Evolutionary conservation across 2,797 vertebrate genomes (phyloP).

Genomic region (Crax fasciolata): DNA sequence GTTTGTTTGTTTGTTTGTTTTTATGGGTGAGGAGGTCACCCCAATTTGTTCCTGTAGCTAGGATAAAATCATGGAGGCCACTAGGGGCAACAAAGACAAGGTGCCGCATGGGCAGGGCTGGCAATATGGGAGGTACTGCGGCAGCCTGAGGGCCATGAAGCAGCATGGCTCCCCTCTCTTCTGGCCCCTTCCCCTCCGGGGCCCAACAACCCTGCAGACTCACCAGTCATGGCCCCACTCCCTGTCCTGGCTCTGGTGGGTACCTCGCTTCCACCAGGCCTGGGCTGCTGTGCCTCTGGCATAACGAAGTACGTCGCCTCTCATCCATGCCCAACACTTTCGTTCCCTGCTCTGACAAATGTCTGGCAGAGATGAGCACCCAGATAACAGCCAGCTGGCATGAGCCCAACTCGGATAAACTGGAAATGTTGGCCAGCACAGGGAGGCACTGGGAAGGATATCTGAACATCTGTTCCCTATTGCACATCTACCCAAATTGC

Average conservation of each 20-base stretch:
- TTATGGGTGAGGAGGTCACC: not conserved
- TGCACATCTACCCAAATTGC: not conserved
- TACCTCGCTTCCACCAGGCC: not conserved
- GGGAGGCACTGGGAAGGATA: not conserved
- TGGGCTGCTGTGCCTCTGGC: not conserved
- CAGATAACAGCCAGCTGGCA: constrained; percentile 34
- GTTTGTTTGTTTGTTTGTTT: not conserved
- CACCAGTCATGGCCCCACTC: not conserved
- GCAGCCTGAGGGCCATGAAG: not conserved
- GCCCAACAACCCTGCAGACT: not conserved
- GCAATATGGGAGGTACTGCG: not conserved
- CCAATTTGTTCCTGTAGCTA: not conserved
- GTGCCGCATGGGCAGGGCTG: not conserved
- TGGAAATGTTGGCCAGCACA: not conserved
- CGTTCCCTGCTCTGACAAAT: not conserved
- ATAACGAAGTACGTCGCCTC: not conserved
- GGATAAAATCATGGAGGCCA: not conserved
- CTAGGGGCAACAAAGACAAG: not conserved
- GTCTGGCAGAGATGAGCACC: not conserved
- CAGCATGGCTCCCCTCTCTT: not conserved
- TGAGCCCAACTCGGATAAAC: not conserved
- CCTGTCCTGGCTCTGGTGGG: not conserved
- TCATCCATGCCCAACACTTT: not conserved
- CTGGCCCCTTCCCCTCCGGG: not conserved
- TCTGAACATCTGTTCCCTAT: constrained; percentile 56